Conservation (phyloP, 2,888 invertebrate genomes). For the Halictus quadricinctus region DNA sequence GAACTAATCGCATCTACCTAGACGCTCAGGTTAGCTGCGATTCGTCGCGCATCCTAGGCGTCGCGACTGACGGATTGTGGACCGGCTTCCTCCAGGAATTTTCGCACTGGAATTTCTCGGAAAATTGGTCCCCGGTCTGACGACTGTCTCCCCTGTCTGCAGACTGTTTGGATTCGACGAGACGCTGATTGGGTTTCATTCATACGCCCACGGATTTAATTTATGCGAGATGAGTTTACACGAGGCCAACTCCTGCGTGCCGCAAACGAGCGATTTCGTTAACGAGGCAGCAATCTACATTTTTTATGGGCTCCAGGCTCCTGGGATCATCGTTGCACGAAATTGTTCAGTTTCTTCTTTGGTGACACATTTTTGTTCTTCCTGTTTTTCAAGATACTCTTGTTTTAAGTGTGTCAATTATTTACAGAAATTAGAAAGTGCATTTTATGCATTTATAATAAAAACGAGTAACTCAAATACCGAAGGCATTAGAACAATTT, state of each 20-base stretch:
- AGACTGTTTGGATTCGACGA: background rate
- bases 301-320: background rate
- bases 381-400: too few relatives aligned
- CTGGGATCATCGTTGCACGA: too few relatives aligned
- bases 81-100: background rate
- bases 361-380: too few relatives aligned
- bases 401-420: too few relatives aligned
- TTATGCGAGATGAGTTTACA: background rate
- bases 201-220: background rate
- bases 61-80: background rate
- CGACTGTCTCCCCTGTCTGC: background rate
- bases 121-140: background rate
- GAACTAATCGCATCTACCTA: background rate
- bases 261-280: background rate
- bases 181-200: constrained; percentile 9
- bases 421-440: too few relatives aligned
- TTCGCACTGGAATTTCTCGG: background rate
- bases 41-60: background rate
- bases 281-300: background rate
- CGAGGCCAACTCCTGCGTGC: background rate
- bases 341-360: too few relatives aligned
- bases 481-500: too few relatives aligned
- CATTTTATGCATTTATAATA: too few relatives aligned
- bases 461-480: too few relatives aligned
- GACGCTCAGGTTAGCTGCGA: background rate